Evolutionary conservation across 2,113 vertebrate genomes (phyloP), one percentile per base, ranked within the genome.

Genomic region (Oryzias melastigma): DNA sequence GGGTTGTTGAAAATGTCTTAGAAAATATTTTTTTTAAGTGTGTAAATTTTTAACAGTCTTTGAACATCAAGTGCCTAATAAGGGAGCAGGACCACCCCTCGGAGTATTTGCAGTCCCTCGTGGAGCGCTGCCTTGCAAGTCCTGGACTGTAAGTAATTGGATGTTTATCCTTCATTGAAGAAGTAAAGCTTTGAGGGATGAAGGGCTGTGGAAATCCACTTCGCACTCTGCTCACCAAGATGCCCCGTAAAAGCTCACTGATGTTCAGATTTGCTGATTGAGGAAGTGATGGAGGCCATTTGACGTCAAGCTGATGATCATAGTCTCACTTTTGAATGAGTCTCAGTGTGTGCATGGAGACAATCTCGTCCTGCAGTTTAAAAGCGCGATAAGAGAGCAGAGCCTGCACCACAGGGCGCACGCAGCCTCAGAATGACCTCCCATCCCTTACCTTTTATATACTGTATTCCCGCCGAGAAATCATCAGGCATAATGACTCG

Each of bases 101-200:
- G 4, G 79, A 58, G 54, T 61, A 56, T 54, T 66, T 77, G 71
- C 46, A 58, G 66, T 86, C 77, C 69, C 81, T 73, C 58, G 20
- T 63, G 77, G 49, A 71, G 65, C 1, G 53, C 69, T 65, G 68
- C 64, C 62, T 76, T 62, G 65, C 75, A 82, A 78, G 71, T 78
- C 66, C 49, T 84, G 77, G 61, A 77, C 83, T 80, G 75, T 77
- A 76, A 81, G 85, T 85, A 85, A 85, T 83, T 76, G 79, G 79
- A 80, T 88, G 80, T 84, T 87, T 87, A 82, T 72, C 66, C 78
- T 75, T 71, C 67, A 76, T 54, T 73, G 82, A 84, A 85, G 77
- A 71, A 66, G 81, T 46, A 81, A 77, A 72, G 77, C 84, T 85
- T 77, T 80, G 79, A 83, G 79, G 65, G 71, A 83, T 81, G 81